phyloP scores from a whole-genome alignment of 2,797 vertebrate species.

The Oreochromis grahami region DNA sequence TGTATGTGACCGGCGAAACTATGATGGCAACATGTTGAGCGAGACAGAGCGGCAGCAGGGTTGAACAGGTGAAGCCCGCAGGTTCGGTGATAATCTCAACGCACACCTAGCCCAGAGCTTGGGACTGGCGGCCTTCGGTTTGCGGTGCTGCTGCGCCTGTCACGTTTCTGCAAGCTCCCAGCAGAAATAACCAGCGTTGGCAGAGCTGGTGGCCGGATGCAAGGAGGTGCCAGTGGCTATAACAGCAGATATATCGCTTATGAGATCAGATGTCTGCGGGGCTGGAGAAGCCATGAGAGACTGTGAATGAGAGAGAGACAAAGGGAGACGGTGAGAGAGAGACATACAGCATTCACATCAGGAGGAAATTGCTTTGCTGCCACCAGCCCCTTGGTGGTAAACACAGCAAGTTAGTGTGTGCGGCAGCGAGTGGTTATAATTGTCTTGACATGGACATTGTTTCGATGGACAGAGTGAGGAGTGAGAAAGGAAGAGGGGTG shows the following conservation, averaged over 20 bases:
- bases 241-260: slow-evolving; percentile 79
- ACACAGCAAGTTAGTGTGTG: slow-evolving; percentile 71
- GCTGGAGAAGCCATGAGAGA: slow-evolving; percentile 64
- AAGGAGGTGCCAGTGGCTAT: slow-evolving; percentile 72
- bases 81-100: slow-evolving; percentile 52
- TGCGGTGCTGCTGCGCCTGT: slow-evolving; percentile 53
- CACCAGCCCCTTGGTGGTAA: slow-evolving; percentile 74
- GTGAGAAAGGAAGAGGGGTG: slow-evolving; percentile 49
- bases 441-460: slow-evolving; percentile 77
- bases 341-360: slow-evolving; percentile 62
- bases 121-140: slow-evolving; percentile 30
- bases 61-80: slow-evolving; percentile 30
- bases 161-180: slow-evolving; percentile 59
- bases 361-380: slow-evolving; percentile 77
- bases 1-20: slow-evolving; percentile 46
- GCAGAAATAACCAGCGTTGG: slow-evolving; percentile 75
- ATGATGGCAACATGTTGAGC: slow-evolving; percentile 44
- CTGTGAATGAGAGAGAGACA: slow-evolving; percentile 52
- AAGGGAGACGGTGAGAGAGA: slow-evolving; percentile 5
- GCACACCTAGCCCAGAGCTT: slow-evolving; percentile 29
- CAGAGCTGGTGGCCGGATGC: slow-evolving; percentile 73
- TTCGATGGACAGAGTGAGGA: slow-evolving; percentile 71
- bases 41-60: background rate
- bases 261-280: slow-evolving; percentile 78
- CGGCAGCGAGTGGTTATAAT: slow-evolving; percentile 72